Evolutionary conservation across 1,140 invertebrate species (phyloP).

Genomic region (Brachionus manjavacas): DNA sequence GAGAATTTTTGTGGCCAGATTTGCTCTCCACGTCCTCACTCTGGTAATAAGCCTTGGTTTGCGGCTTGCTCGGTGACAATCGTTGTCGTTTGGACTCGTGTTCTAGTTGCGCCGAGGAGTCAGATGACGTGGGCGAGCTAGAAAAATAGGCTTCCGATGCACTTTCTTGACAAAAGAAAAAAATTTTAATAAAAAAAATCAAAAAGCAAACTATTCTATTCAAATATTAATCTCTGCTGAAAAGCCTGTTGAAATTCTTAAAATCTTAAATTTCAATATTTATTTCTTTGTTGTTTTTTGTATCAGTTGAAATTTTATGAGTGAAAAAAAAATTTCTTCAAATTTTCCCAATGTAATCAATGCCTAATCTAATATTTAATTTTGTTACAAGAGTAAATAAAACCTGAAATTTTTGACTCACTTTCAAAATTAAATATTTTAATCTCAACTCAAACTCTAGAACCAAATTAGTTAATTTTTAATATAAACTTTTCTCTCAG

Average conservation of each 20-base stretch:
- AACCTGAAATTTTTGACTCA: background rate
- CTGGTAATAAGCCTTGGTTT: background rate
- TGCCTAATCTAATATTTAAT: slow-evolving; percentile 28
- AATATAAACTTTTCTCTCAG: background rate
- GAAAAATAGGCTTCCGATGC: background rate
- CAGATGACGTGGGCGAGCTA: background rate
- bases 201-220: background rate
- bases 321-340: background rate
- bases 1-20: background rate
- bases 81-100: background rate
- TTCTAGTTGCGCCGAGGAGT: background rate
- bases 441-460: background rate
- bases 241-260: background rate
- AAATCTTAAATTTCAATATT: slow-evolving; percentile 37
- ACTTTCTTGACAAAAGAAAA: background rate
- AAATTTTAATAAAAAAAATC: background rate
- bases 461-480: background rate
- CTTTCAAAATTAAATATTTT: background rate
- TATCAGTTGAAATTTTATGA: slow-evolving; percentile 11
- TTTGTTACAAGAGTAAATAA: background rate
- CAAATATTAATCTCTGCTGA: background rate
- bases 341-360: slow-evolving; percentile 34
- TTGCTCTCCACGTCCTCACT: background rate
- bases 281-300: background rate
- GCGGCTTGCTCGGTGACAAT: background rate